These are phyloP conservation scores for Sebastes taczanowskii DNA, from an alignment of 2,797 vertebrate species.

Conservation along the genomic window DNA sequence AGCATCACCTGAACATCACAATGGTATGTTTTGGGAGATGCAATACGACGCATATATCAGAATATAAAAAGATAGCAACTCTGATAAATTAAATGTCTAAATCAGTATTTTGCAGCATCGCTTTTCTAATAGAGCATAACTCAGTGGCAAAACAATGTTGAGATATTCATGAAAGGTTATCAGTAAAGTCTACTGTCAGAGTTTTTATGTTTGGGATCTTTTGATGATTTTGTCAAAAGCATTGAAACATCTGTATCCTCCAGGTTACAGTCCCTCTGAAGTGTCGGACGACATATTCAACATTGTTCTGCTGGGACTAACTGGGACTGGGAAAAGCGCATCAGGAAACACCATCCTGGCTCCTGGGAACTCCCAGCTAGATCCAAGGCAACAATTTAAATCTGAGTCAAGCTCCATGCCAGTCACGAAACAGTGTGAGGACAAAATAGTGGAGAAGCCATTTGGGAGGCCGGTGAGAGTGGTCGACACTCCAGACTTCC, in stretches of 20 bases:
- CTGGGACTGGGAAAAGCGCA: slow-evolving; percentile 46
- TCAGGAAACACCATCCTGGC: slow-evolving; percentile 44
- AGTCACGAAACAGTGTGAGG: background rate
- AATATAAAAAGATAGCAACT: background rate
- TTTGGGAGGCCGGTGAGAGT: background rate
- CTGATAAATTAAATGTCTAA: rapidly evolving
- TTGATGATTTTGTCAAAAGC: background rate
- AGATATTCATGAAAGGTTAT: background rate
- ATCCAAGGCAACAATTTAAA: background rate
- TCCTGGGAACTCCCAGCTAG: rapidly evolving
- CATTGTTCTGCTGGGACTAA: slow-evolving; percentile 38
- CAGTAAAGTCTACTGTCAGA: background rate
- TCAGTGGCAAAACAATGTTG: too few species aligned
- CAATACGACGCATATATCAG: background rate
- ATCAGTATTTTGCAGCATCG: rapidly evolving
- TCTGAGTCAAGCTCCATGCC: background rate
- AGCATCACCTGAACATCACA: too few species aligned
- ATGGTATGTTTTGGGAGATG: background rate
- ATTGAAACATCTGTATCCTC: background rate
- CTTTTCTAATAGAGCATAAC: rapidly evolving
- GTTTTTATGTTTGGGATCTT: background rate
- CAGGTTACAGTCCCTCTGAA: background rate
- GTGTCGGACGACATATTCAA: background rate
- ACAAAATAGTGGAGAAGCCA: background rate
- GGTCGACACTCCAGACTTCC: slow-evolving; percentile 51